Percentiles rank a stretch among this genome's conserved stretches.
phyloP scores from a whole-genome alignment of 2,797 vertebrate species.

The Ambastaia sidthimunki region DNA sequence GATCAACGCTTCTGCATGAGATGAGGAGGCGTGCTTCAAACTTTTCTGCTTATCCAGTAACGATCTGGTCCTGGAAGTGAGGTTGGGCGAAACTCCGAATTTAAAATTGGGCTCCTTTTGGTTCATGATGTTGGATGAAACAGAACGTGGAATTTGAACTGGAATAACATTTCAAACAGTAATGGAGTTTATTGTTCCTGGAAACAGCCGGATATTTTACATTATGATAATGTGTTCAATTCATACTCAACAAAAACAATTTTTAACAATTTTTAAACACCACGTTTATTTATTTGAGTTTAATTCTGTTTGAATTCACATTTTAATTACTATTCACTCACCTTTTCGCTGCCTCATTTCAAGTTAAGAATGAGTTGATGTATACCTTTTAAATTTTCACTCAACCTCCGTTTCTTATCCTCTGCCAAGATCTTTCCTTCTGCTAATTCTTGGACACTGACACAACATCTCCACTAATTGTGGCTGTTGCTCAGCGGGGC shows the following conservation, averaged over 20 bases:
- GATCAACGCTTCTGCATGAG: slow-evolving; percentile 16
- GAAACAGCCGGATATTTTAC: neutral
- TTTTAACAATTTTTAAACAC: no score
- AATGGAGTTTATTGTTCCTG: no score
- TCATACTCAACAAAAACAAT: no score
- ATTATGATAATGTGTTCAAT: neutral
- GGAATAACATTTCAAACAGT: no score
- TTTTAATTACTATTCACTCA: neutral
- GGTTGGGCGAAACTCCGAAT: neutral
- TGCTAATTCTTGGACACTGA: slow-evolving; percentile 85
- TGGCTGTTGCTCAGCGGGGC: slow-evolving; percentile 89
- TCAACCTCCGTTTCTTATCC: slow-evolving; percentile 24
- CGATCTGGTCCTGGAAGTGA: neutral
- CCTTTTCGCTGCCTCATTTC: neutral
- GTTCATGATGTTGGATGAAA: neutral
- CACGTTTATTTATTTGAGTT: neutral
- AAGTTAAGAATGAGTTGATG: neutral
- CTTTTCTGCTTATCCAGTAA: slow-evolving; percentile 16
- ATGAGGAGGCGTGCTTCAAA: slow-evolving; percentile 10
- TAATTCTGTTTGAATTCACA: neutral
- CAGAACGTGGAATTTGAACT: neutral
- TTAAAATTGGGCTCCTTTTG: neutral
- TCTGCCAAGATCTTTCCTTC: slow-evolving; percentile 77
- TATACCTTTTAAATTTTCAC: neutral
- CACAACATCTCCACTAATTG: slow-evolving; percentile 82